Evolutionary conservation across 1,140 invertebrate species (phyloP).

Genomic region (Achatina immaculata): DNA sequence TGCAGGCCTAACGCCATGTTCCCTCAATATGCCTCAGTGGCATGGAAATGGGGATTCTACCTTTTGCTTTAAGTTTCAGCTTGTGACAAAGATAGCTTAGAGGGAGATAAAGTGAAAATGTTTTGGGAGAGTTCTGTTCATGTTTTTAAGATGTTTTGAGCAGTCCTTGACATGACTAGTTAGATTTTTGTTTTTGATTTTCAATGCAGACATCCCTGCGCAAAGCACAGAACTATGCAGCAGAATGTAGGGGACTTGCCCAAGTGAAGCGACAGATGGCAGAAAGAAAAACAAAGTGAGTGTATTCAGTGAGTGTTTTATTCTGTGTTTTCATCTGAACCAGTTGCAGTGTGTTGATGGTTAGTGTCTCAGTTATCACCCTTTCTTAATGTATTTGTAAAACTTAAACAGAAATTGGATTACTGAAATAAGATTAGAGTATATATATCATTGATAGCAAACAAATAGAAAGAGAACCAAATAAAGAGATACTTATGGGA

Average conservation of each 20-base stretch:
- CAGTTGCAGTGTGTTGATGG: neutral
- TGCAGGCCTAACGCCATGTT: too few species aligned
- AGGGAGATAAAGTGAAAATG: too few species aligned
- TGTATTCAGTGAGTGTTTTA: neutral
- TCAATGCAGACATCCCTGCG: conserved; percentile 62
- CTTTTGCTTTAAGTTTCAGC: too few species aligned
- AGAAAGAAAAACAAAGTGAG: conserved; percentile 67
- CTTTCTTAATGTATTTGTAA: neutral
- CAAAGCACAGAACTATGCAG: conserved; percentile 66
- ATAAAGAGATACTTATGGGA: too few species aligned
- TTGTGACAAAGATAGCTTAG: too few species aligned
- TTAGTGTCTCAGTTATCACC: too few species aligned
- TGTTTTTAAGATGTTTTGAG: too few species aligned
- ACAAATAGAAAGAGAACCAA: neutral
- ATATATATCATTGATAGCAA: neutral
- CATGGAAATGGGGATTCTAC: too few species aligned
- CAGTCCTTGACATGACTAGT: too few species aligned
- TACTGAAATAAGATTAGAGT: neutral
- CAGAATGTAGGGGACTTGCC: conserved; percentile 65
- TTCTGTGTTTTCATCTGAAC: neutral
- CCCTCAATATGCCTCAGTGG: too few species aligned
- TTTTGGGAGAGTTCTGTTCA: too few species aligned
- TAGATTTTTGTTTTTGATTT: too few species aligned
- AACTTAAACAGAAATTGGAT: neutral
- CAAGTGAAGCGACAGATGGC: conserved; percentile 66